Base-by-base conservation (phyloP, 2,888 invertebrate species). In the Tenthredo scrophulariae region DNA sequence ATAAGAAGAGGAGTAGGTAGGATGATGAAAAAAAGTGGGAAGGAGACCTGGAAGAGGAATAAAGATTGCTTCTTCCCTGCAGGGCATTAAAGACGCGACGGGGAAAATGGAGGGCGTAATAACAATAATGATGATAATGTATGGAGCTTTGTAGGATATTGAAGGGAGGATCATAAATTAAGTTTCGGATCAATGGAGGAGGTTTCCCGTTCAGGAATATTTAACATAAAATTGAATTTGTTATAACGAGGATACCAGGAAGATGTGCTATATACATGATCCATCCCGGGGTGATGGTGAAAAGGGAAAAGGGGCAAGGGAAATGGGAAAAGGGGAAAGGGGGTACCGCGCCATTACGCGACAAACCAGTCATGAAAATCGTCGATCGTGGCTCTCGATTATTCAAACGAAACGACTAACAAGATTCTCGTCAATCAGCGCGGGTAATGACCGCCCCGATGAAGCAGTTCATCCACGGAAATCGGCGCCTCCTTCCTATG, bases 381-480 rank as follows among this genome's bases (percentile, higher is more conserved):
- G 91, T 85, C 89, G 89, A 91, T 88, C 89, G 89, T 88, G 89
- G 89, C 89, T 88, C 89, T 40, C 90, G 91, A 92, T 92, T 92
- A 91, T 92, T 92, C 92, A 92, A 92, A 92, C 92, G 92, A 91
- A 91, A 91, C 89, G 91, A 89, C 89, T 92, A 92, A 92, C 92
- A 89, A 91, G 92, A 92, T 92, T 92, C 89, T 89, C 91, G 90
- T 88, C 92, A 92, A 92, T 92, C 92, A 92, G 88, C 89, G 87
- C 58, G 87, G 88, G 88, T 91, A 91, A 92, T 89, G 90, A 91
- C 89, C 88, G 88, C 84, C 80, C 15, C 80, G 80, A 80, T 80
- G 58, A 80, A 80, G 80, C 80, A 62, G 80, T 80, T 80, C 80
- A 80, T 80, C 80, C 22, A 26, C 43, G n/a, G 18, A 13, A 18